These are phyloP conservation scores for Drepana falcataria DNA, from an alignment of 2,888 invertebrate species.

Conservation along the genomic window DNA sequence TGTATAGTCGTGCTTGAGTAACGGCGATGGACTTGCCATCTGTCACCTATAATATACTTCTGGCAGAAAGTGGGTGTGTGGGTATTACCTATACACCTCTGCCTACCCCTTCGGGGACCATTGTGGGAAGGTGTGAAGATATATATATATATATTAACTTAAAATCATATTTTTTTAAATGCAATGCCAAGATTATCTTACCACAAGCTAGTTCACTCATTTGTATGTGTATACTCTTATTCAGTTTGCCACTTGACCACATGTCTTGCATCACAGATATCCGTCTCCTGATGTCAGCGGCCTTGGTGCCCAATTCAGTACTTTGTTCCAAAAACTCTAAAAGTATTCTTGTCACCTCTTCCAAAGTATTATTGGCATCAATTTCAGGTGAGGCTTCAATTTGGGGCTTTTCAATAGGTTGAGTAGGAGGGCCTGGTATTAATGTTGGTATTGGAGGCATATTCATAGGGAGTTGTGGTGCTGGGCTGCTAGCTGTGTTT, in stretches of 20 bases:
- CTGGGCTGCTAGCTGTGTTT: conserved; percentile 28
- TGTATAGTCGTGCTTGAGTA: too few species aligned
- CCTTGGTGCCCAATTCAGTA: conserved; percentile 59
- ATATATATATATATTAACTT: too few species aligned
- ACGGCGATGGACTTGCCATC: too few species aligned
- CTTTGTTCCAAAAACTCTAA: conserved; percentile 48
- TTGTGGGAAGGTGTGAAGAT: too few species aligned
- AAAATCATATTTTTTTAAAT: too few species aligned
- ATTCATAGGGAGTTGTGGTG: conserved; percentile 25
- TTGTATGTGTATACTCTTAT: conserved; percentile 59
- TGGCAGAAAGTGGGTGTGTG: too few species aligned
- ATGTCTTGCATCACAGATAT: conserved; percentile 75
- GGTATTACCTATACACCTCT: too few species aligned
- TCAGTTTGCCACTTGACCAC: conserved; percentile 79
- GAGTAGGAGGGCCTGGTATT: conserved; percentile 25
- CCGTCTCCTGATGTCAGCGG: conserved; percentile 75
- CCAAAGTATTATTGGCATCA: conserved; percentile 46
- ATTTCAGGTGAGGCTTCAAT: conserved; percentile 26
- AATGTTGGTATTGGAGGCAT: conserved; percentile 44
- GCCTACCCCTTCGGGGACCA: too few species aligned
- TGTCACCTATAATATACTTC: too few species aligned
- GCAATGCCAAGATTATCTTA: conserved; percentile 27
- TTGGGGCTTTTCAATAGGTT: conserved; percentile 7
- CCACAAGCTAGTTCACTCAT: conserved; percentile 77
- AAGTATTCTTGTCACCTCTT: conserved; percentile 54